Conservation (phyloP, 2,888 invertebrate species). For the Drosophila monieri region DNA sequence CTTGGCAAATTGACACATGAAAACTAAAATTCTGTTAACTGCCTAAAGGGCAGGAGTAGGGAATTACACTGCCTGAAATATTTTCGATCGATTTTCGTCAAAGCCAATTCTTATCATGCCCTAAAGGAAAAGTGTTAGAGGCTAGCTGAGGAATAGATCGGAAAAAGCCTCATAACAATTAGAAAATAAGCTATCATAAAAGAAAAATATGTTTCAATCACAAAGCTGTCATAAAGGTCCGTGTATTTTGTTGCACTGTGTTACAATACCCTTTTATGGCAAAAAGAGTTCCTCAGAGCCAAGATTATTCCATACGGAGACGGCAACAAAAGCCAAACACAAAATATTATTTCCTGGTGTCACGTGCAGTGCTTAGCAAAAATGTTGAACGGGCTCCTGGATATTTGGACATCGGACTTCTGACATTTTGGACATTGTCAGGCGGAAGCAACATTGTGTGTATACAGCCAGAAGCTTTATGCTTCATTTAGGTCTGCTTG, state of each 20-base stretch:
- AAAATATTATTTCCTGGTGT: constrained; percentile 28
- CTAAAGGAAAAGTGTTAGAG: too few species aligned
- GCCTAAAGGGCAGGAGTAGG: neutral
- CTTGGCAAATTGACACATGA: constrained; percentile 39
- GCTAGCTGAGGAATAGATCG: too few species aligned
- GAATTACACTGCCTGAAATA: constrained; percentile 11
- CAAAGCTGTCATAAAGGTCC: too few species aligned
- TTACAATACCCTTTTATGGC: constrained; percentile 23
- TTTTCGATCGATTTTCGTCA: neutral
- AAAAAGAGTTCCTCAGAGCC: neutral
- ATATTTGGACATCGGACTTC: constrained; percentile 10
- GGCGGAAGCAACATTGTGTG: constrained; percentile 35
- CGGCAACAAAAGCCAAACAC: constrained; percentile 8
- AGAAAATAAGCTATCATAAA: too few species aligned
- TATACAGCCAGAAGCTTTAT: constrained; percentile 23
- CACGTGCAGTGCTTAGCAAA: constrained; percentile 60
- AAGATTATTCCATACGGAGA: constrained; percentile 23
- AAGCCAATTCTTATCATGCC: neutral
- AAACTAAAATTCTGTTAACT: constrained; percentile 29
- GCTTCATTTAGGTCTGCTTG: constrained; percentile 42
- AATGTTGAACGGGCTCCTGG: constrained; percentile 38
- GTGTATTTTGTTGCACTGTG: constrained; percentile 23
- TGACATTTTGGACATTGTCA: constrained; percentile 23
- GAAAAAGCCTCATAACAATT: too few species aligned
- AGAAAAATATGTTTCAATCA: too few species aligned